Evolutionary conservation across 2,888 invertebrate genomes (phyloP), one percentile per base, ranked within the genome.

Genomic region (Chrysolina haemoptera): DNA sequence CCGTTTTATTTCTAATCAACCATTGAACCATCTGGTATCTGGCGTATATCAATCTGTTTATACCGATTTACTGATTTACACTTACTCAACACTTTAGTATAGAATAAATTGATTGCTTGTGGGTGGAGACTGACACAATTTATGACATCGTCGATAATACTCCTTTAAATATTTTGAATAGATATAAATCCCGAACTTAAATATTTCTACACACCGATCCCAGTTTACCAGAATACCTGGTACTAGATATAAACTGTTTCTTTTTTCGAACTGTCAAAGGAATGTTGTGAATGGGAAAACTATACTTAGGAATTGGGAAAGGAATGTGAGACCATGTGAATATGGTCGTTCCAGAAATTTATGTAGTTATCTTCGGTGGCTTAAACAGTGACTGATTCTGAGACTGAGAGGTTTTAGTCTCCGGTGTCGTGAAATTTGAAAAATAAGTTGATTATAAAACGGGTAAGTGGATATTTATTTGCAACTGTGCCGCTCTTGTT

Each of bases 31-130:
- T 48, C 43, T 22, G 65, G 16, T 63, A 41, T 63, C 63, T 63
- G 63, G 43, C 43, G 41, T 63, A 41, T 22, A 63, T 63, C 63
- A 59, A 59, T 59, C n/a, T 59, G 59, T 59, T 35, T 59, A 53
- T 53, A 59, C n/a, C 59, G 59, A 59, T 59, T 59, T 53, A 59
- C n/a, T 35, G 59, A 59, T 59, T 59, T 59, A 59, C 59, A 59
- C 59, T 59, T n/a, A 59, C 35, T 59, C 9, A 59, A 35, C 35
- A 35, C 16, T 59, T 59, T 59, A 59, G 35, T 35, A 27, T 27
- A 2, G n/a, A 59, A 59, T 35, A 16, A 59, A 27, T 59, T 35
- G 59, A 59, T 59, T n/a, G 8, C 59, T 59, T 59, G 59, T 59
- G 59, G 59, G 59, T 59, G 59, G 22, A 35, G 59, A 9, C 59